These are phyloP conservation scores for Tautogolabrus adspersus DNA, from an alignment of 2,113 vertebrate genomes.

Conservation along the genomic window DNA sequence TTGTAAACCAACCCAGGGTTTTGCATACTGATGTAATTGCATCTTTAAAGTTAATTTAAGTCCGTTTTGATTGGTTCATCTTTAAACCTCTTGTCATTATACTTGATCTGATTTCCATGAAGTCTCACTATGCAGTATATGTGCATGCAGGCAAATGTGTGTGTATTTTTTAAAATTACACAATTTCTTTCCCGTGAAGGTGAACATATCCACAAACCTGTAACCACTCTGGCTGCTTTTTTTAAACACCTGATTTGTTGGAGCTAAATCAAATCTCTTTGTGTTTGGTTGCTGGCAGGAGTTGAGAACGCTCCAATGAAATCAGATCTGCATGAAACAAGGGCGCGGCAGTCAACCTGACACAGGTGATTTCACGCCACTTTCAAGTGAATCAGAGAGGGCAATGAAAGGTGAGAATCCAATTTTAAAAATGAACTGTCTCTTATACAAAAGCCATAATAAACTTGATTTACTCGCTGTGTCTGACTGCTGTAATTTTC, in stretches of 20 bases:
- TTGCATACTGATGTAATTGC: too few relatives aligned
- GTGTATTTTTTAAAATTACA: conserved; percentile 27
- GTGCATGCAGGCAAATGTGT: not conserved
- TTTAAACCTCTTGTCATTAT: too few relatives aligned
- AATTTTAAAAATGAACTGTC: conserved; percentile 24
- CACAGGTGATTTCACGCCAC: conserved; percentile 43
- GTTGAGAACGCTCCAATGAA: conserved; percentile 30
- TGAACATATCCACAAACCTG: conserved; percentile 29
- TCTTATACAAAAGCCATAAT: not conserved
- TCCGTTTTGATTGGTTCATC: too few relatives aligned
- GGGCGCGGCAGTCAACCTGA: conserved; percentile 9
- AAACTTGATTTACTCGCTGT: conserved; percentile 13
- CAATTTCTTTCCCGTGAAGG: conserved; percentile 19
- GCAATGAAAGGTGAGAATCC: conserved; percentile 26
- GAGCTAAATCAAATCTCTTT: conserved; percentile 35
- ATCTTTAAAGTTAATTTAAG: too few relatives aligned
- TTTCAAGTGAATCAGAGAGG: conserved; percentile 29
- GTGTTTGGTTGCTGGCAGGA: conserved; percentile 7
- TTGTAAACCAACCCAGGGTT: too few relatives aligned
- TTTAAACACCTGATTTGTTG: conserved; percentile 54
- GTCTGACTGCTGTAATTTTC: conserved; percentile 19
- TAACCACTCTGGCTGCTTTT: conserved; percentile 8
- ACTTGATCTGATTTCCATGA: too few relatives aligned
- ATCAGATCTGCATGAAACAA: conserved; percentile 52
- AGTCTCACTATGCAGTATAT: too few relatives aligned